Evolutionary conservation across 2,888 invertebrate species (phyloP).

Genomic region (Zygogramma bicolorata): DNA sequence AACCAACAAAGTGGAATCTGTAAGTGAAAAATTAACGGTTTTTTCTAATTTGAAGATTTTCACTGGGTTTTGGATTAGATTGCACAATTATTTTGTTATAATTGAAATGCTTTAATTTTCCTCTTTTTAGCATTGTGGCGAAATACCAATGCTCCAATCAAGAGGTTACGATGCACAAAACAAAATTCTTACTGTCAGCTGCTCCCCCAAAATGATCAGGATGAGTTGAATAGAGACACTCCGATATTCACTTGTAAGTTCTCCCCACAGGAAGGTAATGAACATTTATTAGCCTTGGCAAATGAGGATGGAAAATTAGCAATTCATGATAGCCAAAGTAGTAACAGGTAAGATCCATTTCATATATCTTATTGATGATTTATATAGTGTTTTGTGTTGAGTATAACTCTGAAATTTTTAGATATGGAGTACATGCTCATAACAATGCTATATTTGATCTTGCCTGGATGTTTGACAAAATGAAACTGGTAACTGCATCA

Average conservation of each 20-base stretch:
- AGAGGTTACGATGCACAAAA: constrained; percentile 73
- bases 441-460: constrained; percentile 91
- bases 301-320: constrained; percentile 87
- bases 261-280: constrained; percentile 69
- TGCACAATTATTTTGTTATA: not conserved
- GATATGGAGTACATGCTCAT: constrained; percentile 75
- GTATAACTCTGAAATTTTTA: too few species aligned
- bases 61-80: not conserved
- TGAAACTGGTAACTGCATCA: constrained; percentile 86
- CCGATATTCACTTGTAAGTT: constrained; percentile 87
- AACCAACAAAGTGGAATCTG: constrained; percentile 53
- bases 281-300: constrained; percentile 83
- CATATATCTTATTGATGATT: not conserved
- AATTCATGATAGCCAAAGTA: constrained; percentile 67
- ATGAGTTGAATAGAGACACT: constrained; percentile 68
- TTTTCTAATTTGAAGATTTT: not conserved
- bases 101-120: constrained; percentile 28
- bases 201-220: constrained; percentile 64
- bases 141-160: constrained; percentile 75
- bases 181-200: constrained; percentile 78
- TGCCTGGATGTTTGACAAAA: constrained; percentile 84
- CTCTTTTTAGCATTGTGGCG: constrained; percentile 69
- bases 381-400: too few species aligned
- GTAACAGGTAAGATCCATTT: constrained; percentile 31
- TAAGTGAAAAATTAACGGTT: constrained; percentile 38